phyloP scores from a whole-genome alignment of 2,888 invertebrate genomes.

The Agriopis aurantiaria region DNA sequence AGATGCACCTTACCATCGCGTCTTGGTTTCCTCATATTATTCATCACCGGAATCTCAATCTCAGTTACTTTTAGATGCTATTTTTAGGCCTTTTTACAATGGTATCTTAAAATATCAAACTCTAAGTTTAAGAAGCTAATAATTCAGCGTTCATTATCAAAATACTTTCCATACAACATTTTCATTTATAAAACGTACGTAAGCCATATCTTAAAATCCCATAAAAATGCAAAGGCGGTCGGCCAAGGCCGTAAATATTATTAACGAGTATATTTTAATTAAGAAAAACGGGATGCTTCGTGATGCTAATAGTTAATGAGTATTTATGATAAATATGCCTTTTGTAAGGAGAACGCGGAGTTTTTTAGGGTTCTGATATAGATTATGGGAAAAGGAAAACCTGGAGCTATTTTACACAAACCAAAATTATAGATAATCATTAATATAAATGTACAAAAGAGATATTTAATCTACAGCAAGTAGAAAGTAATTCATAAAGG shows the following conservation, averaged over 20 bases:
- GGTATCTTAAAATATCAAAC: too few species aligned
- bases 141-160: constrained; percentile 29
- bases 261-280: constrained; percentile 81
- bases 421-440: too few species aligned
- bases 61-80: too few species aligned
- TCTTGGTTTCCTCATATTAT: too few species aligned
- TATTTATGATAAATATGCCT: constrained; percentile 51
- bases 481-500: too few species aligned
- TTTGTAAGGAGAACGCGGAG: constrained; percentile 22
- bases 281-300: constrained; percentile 61
- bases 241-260: constrained; percentile 77
- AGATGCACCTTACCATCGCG: too few species aligned
- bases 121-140: not conserved
- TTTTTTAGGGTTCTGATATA: constrained; percentile 3
- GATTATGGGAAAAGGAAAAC: too few species aligned
- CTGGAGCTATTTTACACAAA: too few species aligned
- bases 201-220: constrained; percentile 59
- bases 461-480: too few species aligned
- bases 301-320: constrained; percentile 63
- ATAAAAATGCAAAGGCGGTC: constrained; percentile 78
- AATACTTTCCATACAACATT: constrained; percentile 35
- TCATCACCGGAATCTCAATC: too few species aligned
- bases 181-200: constrained; percentile 38
- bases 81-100: too few species aligned
- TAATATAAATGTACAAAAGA: too few species aligned